phyloP scores from a whole-genome alignment of 2,797 vertebrate genomes.

The Mus minutoides region DNA sequence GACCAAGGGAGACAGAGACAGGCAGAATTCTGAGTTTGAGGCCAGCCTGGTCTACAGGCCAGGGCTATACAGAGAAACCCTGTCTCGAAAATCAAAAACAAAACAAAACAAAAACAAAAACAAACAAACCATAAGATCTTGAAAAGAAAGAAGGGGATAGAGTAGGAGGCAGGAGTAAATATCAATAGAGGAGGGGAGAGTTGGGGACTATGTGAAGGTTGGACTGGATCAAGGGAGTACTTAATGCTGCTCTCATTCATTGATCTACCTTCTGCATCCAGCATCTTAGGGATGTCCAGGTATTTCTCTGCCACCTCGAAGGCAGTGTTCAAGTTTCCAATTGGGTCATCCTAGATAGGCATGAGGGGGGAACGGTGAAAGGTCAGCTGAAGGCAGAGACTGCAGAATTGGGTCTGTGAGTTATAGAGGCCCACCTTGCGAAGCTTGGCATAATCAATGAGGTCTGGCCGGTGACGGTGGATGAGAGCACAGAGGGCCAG shows the following conservation, averaged over 20 bases:
- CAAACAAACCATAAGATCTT: neutral
- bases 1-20: no score
- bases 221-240: fast-evolving
- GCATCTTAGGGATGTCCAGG: constrained; percentile 96
- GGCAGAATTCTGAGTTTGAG: no score
- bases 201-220: no score
- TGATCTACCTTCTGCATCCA: constrained; percentile 93
- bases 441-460: constrained; percentile 93
- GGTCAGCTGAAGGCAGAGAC: neutral
- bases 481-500: constrained; percentile 96
- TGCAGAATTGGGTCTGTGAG: neutral
- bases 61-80: no score
- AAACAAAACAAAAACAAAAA: no score
- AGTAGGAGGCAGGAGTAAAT: neutral
- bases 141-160: neutral
- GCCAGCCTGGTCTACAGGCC: no score
- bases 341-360: constrained; percentile 91
- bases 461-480: constrained; percentile 93
- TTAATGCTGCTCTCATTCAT: fast-evolving
- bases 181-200: neutral
- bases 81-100: no score
- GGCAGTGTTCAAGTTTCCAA: constrained; percentile 95
- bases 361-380: neutral
- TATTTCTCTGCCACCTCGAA: constrained; percentile 96
- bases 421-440: constrained; percentile 89